Conservation (phyloP, 2,797 vertebrate species). For the Chelmon rostratus region DNA sequence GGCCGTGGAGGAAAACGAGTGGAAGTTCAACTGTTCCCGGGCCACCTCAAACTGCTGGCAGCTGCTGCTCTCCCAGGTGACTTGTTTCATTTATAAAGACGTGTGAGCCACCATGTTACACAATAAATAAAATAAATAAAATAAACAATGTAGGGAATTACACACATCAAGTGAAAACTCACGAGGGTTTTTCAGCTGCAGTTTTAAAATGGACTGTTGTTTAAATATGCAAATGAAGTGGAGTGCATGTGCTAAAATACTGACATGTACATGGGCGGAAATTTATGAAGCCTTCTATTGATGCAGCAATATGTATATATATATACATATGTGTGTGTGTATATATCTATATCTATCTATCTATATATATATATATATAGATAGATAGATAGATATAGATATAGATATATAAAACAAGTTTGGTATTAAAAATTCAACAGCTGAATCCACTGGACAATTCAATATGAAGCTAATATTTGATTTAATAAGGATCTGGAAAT, state of each 20-base stretch:
- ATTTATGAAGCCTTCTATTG: conserved; percentile 4
- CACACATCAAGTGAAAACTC: conserved; percentile 38
- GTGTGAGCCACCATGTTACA: conserved; percentile 54
- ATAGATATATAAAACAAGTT: not conserved
- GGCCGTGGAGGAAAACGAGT: conserved; percentile 58
- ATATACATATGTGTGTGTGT: no score
- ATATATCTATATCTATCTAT: no score
- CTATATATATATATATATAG: not conserved
- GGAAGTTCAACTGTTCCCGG: conserved; percentile 74
- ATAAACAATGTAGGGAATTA: conserved; percentile 34
- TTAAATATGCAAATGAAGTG: conserved; percentile 50
- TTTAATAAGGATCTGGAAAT: conserved; percentile 40
- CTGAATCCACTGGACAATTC: conserved; percentile 3
- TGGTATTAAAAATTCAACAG: not conserved
- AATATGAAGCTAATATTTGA: conserved; percentile 37
- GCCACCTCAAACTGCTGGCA: conserved; percentile 72
- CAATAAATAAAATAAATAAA: conserved; percentile 28
- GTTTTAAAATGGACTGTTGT: conserved; percentile 27
- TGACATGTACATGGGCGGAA: conserved; percentile 15
- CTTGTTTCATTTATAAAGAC: conserved; percentile 76
- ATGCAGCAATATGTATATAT: not conserved
- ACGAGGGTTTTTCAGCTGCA: conserved; percentile 38
- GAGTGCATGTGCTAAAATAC: not conserved
- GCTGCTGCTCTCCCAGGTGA: conserved; percentile 78
- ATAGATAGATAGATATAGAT: not conserved